Percentiles rank a stretch among this genome's conserved stretches.
Conservation (phyloP, 2,888 invertebrate species). For the Amblyteles armatorius region DNA sequence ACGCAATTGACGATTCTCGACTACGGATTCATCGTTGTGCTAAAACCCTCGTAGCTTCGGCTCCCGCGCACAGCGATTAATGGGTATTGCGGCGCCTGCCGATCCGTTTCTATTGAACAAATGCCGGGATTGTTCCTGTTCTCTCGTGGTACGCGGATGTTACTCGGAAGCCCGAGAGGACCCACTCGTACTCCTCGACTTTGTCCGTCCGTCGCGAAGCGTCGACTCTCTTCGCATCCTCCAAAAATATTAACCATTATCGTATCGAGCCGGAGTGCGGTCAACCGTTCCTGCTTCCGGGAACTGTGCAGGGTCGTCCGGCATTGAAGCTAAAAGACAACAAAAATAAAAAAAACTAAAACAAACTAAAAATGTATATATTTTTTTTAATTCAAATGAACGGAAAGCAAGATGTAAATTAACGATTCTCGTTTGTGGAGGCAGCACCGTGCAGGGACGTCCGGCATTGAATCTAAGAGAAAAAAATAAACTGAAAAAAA, state of each 20-base stretch:
- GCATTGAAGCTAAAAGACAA: not conserved
- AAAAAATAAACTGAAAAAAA: too few relatives aligned
- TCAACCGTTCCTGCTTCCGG: not conserved
- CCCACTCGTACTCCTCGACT: not conserved
- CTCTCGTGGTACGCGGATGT: not conserved
- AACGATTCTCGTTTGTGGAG: too few relatives aligned
- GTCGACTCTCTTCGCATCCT: not conserved
- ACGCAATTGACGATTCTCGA: not conserved
- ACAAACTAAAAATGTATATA: too few relatives aligned
- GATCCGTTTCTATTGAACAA: constrained; percentile 8
- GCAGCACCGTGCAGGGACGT: too few relatives aligned
- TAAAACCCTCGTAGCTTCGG: too few relatives aligned
- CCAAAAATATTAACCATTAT: constrained; percentile 2
- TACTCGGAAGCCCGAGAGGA: not conserved
- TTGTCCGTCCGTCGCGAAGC: not conserved
- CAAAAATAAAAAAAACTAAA: not conserved
- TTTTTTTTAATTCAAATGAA: not conserved
- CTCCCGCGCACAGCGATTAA: not conserved
- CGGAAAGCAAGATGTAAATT: too few relatives aligned
- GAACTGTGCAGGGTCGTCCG: not conserved
- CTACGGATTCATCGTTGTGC: not conserved
- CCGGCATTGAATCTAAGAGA: too few relatives aligned
- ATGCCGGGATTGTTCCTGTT: constrained; percentile 4
- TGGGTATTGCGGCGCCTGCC: not conserved
- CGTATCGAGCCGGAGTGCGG: not conserved